phyloP scores from a whole-genome alignment of 2,797 vertebrate species.

The Diglossa cyanea region DNA sequence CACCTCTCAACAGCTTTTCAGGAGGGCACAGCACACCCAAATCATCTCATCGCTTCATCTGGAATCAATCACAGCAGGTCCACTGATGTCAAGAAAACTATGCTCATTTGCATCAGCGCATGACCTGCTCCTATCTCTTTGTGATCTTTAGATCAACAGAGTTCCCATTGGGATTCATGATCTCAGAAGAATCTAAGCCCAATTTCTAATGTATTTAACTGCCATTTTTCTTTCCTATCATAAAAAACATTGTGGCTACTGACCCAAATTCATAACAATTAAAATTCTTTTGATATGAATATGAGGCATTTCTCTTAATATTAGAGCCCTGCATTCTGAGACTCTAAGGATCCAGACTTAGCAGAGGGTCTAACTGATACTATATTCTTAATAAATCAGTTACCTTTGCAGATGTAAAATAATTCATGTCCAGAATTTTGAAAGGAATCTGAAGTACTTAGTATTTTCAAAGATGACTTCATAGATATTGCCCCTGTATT shows the following conservation, averaged over 20 bases:
- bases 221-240: neutral
- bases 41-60: slow-evolving; percentile 51
- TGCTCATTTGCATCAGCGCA: slow-evolving; percentile 52
- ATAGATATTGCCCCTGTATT: neutral
- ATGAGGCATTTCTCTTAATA: neutral
- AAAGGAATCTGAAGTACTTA: neutral
- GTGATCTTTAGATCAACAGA: slow-evolving; percentile 28
- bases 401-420: neutral
- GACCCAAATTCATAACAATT: neutral
- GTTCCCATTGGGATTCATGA: neutral
- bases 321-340: neutral
- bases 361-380: neutral
- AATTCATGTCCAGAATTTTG: neutral
- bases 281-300: neutral
- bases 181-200: neutral
- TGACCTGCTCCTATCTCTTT: slow-evolving; percentile 29
- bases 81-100: slow-evolving; percentile 45
- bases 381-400: neutral
- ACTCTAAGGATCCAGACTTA: neutral
- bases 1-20: slow-evolving; percentile 52
- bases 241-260: neutral
- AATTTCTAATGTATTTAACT: neutral
- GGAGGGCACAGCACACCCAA: neutral
- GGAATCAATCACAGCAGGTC: slow-evolving; percentile 58
- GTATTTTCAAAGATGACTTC: neutral